Base-by-base conservation (phyloP, 1,140 invertebrate species). In the Hypsibius dujardini region DNA sequence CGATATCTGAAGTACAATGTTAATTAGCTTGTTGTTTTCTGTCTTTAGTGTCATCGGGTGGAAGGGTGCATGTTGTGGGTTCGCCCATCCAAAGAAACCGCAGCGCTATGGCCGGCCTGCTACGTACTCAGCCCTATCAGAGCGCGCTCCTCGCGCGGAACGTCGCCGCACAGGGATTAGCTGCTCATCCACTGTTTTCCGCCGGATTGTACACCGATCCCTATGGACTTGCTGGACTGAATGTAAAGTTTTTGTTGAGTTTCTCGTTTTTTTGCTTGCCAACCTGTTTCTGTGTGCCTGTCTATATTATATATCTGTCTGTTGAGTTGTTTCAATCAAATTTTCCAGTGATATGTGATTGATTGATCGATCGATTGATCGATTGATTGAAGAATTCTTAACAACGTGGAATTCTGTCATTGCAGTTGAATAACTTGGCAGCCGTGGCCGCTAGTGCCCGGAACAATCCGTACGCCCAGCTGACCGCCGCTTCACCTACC, bases 381-480 rank as follows among this genome's bases (percentile, higher is more conserved):
- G n/a, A n/a, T n/a, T n/a, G n/a, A n/a, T n/a, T n/a, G n/a, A n/a
- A n/a, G n/a, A n/a, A n/a, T n/a, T n/a, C n/a, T n/a, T n/a, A n/a
- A n/a, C n/a, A n/a, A n/a, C n/a, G n/a, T n/a, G n/a, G n/a, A n/a
- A n/a, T n/a, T n/a, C n/a, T n/a, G n/a, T n/a, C n/a, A n/a, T 67
- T 14, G 62, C 42, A 67, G 42, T 14, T 67, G 62, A 67, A 7
- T 3, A 67, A 67, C 42, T 42, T 67, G 7, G 62, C 62, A 3
- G 62, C 62, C 12, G 62, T 67, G 62, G n/a, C n/a, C n/a, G 62
- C 62, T 3, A 67, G 62, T 42, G 62, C 62, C 45, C 62, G 62
- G 45, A 42, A 12, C 7, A 67, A 67, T 67, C 62, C 62, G 3
- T 67, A 67, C 42, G 3, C 62, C 7, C 62, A 67, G 42, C 42